Base-by-base conservation (phyloP, 2,113 vertebrate species). In the Poeciliopsis prolifica region DNA sequence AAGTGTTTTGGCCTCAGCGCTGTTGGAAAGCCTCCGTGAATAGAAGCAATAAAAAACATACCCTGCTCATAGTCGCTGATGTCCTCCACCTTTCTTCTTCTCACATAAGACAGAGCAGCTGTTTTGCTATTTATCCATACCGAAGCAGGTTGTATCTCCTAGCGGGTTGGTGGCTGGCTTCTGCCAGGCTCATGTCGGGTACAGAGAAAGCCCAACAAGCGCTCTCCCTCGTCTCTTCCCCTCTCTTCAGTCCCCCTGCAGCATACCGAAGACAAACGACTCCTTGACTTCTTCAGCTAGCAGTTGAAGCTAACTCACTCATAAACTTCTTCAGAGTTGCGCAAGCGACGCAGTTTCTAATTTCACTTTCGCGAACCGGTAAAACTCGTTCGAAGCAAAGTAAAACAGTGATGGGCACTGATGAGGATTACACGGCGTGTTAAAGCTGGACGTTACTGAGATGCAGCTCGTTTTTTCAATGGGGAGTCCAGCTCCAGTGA, bases 51-150 rank as follows among this genome's bases (percentile, higher is more conserved):
- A 65, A 42, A 42, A 69, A 71, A 48, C 17, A 89, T 74, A 93
- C 92, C 88, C 64, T 82, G 84, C 88, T 92, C 92, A 93, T 93
- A 82, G 79, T 93, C 68, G 86, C 82, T 61, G 78, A 62, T 75
- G 84, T 81, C 72, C 69, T 88, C 77, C 86, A 81, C 68, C 77
- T 66, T 74, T 65, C 70, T 65, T 70, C 37, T 48, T 29, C 77
- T 77, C 14, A 15, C 84, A 84, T 88, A 89, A 89, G 87, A 79
- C 81, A 10, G 61, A 72, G 68, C 87, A 88, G 87, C 86, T 74
- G 60, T 83, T 82, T 62, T 58, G 80, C 78, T 68, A 69, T 67
- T 84, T 51, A 80, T 78, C 91, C 91, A 89, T 88, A 13, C 42
- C 74, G 75, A 67, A 77, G 37, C 28, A 15, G 48, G 78, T 61